phyloP scores from a whole-genome alignment of 35 echinoderm and acorn worm species.

The Holothuria glaberrima region DNA sequence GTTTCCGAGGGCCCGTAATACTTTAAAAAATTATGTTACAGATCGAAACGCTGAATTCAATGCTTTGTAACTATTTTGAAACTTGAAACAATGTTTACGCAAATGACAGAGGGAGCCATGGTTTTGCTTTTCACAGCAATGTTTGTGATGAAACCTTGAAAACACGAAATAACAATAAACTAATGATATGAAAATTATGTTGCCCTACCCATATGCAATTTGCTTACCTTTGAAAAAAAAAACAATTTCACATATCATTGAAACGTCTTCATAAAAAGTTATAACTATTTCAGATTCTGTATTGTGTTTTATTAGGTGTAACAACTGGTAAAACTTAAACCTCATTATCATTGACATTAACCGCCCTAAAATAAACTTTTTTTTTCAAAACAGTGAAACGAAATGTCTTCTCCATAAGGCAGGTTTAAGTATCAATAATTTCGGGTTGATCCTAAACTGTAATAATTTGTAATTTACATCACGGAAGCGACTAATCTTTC shows the following conservation, averaged over 20 bases:
- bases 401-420: slow-evolving; percentile 1
- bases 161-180: neutral
- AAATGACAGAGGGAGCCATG: neutral
- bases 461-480: neutral
- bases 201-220: neutral
- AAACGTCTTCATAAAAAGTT: neutral
- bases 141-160: neutral
- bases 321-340: neutral
- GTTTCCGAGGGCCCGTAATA: neutral
- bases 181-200: neutral
- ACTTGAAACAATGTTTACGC: neutral
- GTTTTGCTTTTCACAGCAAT: slow-evolving; percentile 3
- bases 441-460: too few relatives aligned
- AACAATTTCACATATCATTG: neutral
- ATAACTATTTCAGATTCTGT: neutral
- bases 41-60: neutral
- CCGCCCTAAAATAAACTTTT: neutral
- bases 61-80: neutral
- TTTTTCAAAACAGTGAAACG: slow-evolving; percentile 8
- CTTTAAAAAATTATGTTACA: neutral
- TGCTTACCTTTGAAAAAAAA: slow-evolving; percentile 3
- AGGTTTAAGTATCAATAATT: neutral
- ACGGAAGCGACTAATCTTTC: neutral
- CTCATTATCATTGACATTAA: slow-evolving; percentile 1
- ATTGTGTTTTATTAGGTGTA: neutral